A percentile compares a stretch with the other conserved stretches of the same genome.
These are phyloP conservation scores for Chloroceryle amazona DNA, from an alignment of 2,797 vertebrate species.

Conservation along the genomic window DNA sequence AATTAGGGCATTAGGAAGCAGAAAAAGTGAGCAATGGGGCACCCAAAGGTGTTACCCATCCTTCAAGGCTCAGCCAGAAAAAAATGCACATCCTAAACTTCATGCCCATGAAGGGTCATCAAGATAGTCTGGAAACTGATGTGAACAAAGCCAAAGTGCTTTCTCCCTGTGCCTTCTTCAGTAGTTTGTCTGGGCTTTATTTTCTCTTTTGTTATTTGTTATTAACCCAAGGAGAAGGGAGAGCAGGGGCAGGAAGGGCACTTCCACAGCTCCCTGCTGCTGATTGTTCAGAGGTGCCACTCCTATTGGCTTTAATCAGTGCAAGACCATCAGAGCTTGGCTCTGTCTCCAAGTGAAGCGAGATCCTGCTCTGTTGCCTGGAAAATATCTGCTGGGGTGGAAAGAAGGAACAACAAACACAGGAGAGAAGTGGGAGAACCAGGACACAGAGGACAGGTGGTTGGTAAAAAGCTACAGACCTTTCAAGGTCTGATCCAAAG, in stretches of 20 bases:
- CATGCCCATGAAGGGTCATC: background rate
- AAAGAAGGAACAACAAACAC: background rate
- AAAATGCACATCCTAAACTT: background rate
- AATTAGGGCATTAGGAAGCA: background rate
- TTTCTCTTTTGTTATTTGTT: background rate
- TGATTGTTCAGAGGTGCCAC: background rate
- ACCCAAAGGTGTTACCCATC: background rate
- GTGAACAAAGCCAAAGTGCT: fast-evolving
- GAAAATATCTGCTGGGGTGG: background rate
- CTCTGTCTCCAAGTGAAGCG: background rate
- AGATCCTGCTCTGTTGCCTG: background rate
- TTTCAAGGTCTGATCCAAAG: background rate
- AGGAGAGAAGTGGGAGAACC: background rate
- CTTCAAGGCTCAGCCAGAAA: background rate
- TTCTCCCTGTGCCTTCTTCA: background rate
- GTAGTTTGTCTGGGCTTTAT: background rate
- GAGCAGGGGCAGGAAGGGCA: background rate
- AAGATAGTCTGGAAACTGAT: background rate
- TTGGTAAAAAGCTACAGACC: background rate
- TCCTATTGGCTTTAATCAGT: background rate
- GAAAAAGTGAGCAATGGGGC: fast-evolving
- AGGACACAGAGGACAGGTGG: background rate
- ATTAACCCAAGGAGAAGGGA: background rate
- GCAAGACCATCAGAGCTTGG: background rate
- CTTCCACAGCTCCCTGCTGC: background rate